A percentile compares a stretch with the other conserved stretches of the same genome.
Evolutionary conservation across 2,113 vertebrate species (phyloP).

Genomic region (Chroicocephalus ridibundus): DNA sequence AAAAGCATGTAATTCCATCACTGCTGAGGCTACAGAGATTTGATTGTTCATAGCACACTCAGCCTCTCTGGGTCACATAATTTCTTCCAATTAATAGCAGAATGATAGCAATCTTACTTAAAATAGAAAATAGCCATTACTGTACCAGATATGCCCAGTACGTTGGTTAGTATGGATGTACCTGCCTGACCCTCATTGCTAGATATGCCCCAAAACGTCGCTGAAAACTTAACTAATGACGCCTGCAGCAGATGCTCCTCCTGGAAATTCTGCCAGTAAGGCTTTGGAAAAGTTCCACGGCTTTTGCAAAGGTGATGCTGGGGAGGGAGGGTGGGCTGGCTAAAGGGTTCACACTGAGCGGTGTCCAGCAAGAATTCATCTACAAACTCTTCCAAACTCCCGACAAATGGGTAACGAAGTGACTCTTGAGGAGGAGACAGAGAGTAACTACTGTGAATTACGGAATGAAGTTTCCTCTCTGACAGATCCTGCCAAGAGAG

Average conservation of each 20-base stretch:
- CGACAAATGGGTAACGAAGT: neutral
- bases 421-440: neutral
- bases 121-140: neutral
- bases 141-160: neutral
- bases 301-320: neutral
- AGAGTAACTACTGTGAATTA: neutral
- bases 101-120: neutral
- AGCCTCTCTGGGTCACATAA: neutral
- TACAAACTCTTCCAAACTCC: neutral
- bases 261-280: neutral
- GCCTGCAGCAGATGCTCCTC: too few species aligned
- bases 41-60: neutral
- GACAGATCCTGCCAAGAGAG: neutral
- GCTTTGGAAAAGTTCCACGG: neutral
- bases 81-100: neutral
- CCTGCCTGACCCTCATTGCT: neutral
- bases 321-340: neutral
- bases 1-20: neutral
- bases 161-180: accelerated
- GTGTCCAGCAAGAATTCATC: neutral
- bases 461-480: neutral
- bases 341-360: accelerated
- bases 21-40: neutral
- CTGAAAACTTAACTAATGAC: neutral
- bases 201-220: accelerated